These are phyloP conservation scores for Albula glossodonta DNA, from an alignment of 2,113 vertebrate species.

Conservation along the genomic window DNA sequence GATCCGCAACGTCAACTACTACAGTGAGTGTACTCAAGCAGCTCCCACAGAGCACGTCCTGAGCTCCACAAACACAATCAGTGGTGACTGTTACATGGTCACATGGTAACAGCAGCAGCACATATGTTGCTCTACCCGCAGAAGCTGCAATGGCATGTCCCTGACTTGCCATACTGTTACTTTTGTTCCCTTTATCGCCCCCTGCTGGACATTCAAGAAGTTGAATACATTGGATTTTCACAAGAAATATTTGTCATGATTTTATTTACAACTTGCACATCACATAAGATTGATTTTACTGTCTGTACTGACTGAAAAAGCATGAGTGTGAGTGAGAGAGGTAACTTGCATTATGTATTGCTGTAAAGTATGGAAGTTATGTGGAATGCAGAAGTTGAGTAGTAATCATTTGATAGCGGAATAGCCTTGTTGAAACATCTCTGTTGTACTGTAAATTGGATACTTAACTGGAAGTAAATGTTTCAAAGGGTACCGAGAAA, in stretches of 20 bases:
- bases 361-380: not conserved
- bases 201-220: conserved; percentile 23
- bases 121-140: conserved; percentile 8
- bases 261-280: not conserved
- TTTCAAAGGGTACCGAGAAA: not conserved
- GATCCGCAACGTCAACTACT: conserved; percentile 92
- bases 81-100: not conserved
- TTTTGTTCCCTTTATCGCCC: not conserved
- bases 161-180: not conserved
- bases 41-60: not conserved
- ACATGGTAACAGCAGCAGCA: conserved; percentile 21
- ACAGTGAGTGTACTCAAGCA: conserved; percentile 78
- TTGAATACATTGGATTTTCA: not conserved
- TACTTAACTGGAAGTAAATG: conserved; percentile 8
- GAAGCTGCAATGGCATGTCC: conserved; percentile 7
- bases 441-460: not conserved
- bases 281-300: not conserved
- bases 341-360: not conserved
- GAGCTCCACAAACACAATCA: not conserved
- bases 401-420: not conserved
- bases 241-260: not conserved
- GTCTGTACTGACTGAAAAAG: not conserved
- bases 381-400: not conserved
- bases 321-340: not conserved
- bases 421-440: not conserved